phyloP scores from a whole-genome alignment of 30 jellyfish, hydroid and myxozoan species.

The Turritopsis dohrnii region DNA sequence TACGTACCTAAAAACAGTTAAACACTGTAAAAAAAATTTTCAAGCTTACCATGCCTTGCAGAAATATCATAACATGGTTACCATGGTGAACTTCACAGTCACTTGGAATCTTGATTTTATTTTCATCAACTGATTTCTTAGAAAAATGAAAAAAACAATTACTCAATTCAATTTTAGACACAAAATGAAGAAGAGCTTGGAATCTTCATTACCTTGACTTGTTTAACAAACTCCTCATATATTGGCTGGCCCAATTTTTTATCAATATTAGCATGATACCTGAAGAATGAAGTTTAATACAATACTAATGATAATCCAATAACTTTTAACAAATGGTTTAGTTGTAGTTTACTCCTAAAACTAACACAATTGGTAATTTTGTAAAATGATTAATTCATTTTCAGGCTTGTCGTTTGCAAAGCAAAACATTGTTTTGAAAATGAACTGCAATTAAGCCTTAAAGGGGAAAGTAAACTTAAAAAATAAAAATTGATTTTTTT shows the following conservation, averaged over 20 bases:
- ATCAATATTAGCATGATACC: constrained; percentile 74
- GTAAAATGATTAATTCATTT: too few relatives aligned
- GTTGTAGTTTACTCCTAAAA: too few relatives aligned
- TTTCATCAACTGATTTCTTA: constrained; percentile 16
- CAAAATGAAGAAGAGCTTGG: not conserved
- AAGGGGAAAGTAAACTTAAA: too few relatives aligned
- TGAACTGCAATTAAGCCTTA: too few relatives aligned
- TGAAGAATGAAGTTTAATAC: not conserved
- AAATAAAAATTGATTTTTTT: too few relatives aligned
- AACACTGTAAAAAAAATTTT: not conserved
- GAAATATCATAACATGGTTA: not conserved
- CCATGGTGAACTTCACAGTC: constrained; percentile 22
- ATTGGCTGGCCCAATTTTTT: constrained; percentile 55
- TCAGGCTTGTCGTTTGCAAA: too few relatives aligned
- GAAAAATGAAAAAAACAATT: not conserved
- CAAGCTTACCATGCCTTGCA: not conserved
- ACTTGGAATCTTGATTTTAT: constrained; percentile 21
- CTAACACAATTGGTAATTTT: too few relatives aligned
- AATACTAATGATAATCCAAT: not conserved
- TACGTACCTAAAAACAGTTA: constrained; percentile 60
- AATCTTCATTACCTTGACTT: constrained; percentile 33
- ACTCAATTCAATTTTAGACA: not conserved
- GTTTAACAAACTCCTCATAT: constrained; percentile 42
- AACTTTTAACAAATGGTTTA: too few relatives aligned
- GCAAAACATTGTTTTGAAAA: too few relatives aligned